These are phyloP conservation scores for Origma solitaria DNA, from an alignment of 2,113 vertebrate species.

Conservation along the genomic window DNA sequence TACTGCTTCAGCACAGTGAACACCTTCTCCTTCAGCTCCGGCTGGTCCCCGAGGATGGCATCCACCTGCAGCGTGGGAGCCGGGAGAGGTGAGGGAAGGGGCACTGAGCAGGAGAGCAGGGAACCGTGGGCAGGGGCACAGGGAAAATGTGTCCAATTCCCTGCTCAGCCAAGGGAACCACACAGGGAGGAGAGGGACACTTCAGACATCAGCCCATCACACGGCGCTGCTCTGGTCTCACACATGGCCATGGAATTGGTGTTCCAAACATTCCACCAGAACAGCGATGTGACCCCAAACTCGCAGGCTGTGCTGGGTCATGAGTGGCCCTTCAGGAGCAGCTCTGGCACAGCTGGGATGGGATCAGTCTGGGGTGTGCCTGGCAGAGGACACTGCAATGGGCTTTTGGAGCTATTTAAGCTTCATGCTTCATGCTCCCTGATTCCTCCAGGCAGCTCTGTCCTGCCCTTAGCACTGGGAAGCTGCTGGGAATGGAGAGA, in stretches of 20 bases:
- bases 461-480: background rate
- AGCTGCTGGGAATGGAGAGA: background rate
- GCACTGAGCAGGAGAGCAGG: background rate
- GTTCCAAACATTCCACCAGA: background rate
- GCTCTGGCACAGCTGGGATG: background rate
- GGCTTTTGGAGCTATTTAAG: background rate
- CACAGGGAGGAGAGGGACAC: accelerated
- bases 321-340: background rate
- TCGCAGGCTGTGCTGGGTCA: background rate
- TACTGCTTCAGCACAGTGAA: slow-evolving; percentile 87
- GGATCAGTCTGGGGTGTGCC: background rate
- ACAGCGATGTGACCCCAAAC: accelerated
- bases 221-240: background rate
- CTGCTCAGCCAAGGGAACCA: background rate
- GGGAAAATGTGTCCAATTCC: accelerated
- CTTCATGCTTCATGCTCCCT: accelerated
- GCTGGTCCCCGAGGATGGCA: slow-evolving; percentile 82
- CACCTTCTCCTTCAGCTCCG: slow-evolving; percentile 83
- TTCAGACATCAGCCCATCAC: accelerated
- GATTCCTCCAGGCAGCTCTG: accelerated
- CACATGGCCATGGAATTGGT: accelerated
- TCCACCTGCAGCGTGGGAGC: slow-evolving; percentile 76
- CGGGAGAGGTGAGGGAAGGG: background rate
- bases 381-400: background rate
- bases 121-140: accelerated